These are phyloP conservation scores for Stegastes partitus DNA, from an alignment of 2,113 vertebrate species.

Conservation along the genomic window DNA sequence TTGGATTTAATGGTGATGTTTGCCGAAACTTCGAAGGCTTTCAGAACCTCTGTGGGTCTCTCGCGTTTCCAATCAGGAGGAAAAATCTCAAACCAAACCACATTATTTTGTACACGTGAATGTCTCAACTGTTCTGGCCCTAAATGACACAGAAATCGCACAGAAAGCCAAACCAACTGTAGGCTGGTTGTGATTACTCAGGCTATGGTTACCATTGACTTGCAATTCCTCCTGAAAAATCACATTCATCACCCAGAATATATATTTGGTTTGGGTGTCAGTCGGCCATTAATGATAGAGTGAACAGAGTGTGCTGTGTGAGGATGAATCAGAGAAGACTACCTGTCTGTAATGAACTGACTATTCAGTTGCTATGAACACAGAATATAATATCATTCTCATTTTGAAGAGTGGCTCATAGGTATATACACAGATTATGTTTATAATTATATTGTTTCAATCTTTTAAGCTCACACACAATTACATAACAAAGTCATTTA, in stretches of 20 bases:
- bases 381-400: too few species aligned
- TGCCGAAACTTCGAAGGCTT: neutral
- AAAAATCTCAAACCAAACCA: conserved; percentile 7
- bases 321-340: too few species aligned
- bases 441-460: too few species aligned
- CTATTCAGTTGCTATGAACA: too few species aligned
- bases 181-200: neutral
- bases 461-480: neutral
- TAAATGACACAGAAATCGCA: neutral
- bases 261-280: conserved; percentile 3
- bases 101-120: neutral
- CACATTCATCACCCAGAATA: too few species aligned
- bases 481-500: neutral
- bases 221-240: neutral
- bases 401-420: neutral
- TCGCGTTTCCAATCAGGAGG: neutral
- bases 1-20: neutral
- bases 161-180: neutral
- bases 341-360: neutral
- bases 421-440: neutral
- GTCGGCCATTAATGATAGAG: too few species aligned
- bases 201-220: neutral
- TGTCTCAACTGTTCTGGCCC: neutral
- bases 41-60: neutral
- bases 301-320: too few species aligned